Conservation (phyloP, 2,888 invertebrate species). For the Busseola fusca region DNA sequence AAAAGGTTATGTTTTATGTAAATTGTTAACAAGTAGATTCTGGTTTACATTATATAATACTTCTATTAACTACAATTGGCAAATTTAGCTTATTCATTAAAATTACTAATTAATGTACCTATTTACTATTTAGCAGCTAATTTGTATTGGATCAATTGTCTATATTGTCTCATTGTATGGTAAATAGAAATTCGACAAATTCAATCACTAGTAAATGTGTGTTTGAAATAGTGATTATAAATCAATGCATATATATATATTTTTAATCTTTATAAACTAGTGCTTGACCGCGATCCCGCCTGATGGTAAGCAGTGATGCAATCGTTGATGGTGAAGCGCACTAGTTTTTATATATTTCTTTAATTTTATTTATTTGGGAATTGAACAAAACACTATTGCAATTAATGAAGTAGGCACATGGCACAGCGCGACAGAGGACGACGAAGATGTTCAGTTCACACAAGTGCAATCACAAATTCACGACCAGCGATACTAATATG, state of each 20-base stretch:
- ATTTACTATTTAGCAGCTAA: neutral
- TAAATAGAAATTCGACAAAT: neutral
- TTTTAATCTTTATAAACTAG: too few relatives aligned
- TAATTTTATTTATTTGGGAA: neutral
- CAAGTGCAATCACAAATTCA: neutral
- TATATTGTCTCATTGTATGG: neutral
- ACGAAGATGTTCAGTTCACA: neutral
- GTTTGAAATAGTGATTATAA: neutral
- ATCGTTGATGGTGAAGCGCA: too few relatives aligned
- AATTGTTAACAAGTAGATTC: neutral
- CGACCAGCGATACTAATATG: neutral
- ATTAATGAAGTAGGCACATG: neutral
- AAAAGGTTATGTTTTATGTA: neutral
- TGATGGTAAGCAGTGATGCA: too few relatives aligned
- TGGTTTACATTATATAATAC: neutral
- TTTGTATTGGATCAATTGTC: conserved; percentile 2
- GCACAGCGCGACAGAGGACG: neutral
- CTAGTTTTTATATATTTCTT: too few relatives aligned
- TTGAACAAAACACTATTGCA: neutral
- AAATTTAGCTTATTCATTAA: neutral
- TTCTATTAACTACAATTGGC: neutral
- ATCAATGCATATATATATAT: too few relatives aligned
- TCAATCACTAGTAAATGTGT: neutral
- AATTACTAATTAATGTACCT: neutral
- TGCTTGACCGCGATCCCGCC: too few relatives aligned